phyloP scores from a whole-genome alignment of 2,113 vertebrate species.

The Cichladusa arquata region DNA sequence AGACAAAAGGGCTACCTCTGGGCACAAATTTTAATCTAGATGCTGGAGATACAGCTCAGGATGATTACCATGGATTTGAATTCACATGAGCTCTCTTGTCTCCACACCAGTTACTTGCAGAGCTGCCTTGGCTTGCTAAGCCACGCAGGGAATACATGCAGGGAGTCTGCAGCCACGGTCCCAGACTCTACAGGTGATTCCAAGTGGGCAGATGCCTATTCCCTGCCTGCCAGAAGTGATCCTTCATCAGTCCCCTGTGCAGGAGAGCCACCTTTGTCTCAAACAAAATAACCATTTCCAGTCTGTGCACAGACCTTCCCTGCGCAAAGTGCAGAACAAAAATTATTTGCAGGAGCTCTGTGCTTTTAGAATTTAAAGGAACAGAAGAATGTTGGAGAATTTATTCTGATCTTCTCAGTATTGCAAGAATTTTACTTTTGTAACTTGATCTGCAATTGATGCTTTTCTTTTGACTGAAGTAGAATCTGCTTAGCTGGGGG shows the following conservation, averaged over 20 bases:
- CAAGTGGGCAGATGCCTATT: background rate
- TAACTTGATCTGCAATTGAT: background rate
- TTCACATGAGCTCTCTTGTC: background rate
- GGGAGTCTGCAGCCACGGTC: background rate
- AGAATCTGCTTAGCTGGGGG: background rate
- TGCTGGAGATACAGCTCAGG: background rate
- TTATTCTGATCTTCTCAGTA: background rate
- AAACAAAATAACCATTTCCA: background rate
- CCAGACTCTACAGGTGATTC: background rate
- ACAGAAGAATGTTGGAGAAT: background rate
- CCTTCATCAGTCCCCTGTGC: background rate
- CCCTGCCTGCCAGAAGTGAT: background rate
- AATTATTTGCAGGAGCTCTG: background rate
- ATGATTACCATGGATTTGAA: background rate
- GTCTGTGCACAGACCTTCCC: background rate
- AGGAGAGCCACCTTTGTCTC: background rate
- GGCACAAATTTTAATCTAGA: background rate
- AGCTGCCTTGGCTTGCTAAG: background rate
- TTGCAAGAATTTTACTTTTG: background rate
- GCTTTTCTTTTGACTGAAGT: background rate
- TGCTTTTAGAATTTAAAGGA: background rate
- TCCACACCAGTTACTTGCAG: background rate
- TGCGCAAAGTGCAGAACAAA: background rate
- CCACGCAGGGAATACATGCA: fast-evolving
- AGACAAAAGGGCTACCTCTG: background rate